These are phyloP conservation scores for Coelogynopora nodosa DNA, from an alignment of 2,888 invertebrate genomes.

Conservation along the genomic window DNA sequence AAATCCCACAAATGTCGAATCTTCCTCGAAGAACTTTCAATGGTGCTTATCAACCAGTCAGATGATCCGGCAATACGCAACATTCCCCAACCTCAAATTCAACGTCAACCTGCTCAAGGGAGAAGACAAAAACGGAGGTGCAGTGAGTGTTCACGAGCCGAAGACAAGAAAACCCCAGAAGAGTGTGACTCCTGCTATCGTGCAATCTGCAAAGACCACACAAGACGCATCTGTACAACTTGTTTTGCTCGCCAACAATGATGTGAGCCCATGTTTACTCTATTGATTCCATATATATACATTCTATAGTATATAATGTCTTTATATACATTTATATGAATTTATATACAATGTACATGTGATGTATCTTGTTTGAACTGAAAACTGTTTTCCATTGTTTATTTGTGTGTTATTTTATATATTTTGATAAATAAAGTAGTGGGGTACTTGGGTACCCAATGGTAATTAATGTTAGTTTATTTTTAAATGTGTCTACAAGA, in stretches of 20 bases:
- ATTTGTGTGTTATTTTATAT: constrained; percentile 7
- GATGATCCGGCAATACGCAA: constrained; percentile 26
- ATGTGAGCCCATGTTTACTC: not conserved
- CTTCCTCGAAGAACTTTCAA: constrained; percentile 27
- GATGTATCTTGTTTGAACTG: not conserved
- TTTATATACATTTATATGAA: not conserved
- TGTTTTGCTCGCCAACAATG: constrained; percentile 4
- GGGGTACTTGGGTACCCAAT: constrained; percentile 5
- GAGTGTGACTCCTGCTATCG: not conserved
- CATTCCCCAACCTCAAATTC: constrained; percentile 2
- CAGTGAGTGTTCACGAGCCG: not conserved
- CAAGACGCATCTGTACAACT: constrained; percentile 25
- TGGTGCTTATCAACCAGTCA: constrained; percentile 20
- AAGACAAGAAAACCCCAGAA: constrained; percentile 9
- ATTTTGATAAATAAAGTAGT: not conserved
- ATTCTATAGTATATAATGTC: not conserved
- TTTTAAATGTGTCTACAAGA: constrained; percentile 25
- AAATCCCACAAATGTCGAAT: constrained; percentile 18
- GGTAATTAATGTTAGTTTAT: constrained; percentile 13
- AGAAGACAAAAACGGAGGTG: constrained; percentile 14
- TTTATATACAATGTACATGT: not conserved
- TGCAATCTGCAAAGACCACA: constrained; percentile 19
- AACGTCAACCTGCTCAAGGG: not conserved
- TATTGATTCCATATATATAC: constrained; percentile 23
- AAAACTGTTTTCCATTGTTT: constrained; percentile 18